These are phyloP conservation scores for Rhabdomys dilectus DNA, from an alignment of 2,113 vertebrate genomes.

Conservation along the genomic window DNA sequence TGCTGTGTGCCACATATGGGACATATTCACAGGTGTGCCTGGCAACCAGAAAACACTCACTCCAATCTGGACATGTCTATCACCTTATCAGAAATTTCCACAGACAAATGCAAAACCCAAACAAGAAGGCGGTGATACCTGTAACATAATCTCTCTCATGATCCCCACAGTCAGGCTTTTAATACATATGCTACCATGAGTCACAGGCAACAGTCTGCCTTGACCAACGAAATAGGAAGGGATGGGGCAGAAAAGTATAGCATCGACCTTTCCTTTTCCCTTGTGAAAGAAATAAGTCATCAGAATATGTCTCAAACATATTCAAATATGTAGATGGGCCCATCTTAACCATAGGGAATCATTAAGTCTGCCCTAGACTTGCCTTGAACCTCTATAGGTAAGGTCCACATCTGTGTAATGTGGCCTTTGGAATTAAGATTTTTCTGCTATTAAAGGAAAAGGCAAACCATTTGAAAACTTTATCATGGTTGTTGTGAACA, in stretches of 20 bases:
- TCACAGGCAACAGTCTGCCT: neutral
- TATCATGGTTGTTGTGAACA: neutral
- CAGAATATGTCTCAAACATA: neutral
- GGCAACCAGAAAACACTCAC: neutral
- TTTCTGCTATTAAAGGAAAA: neutral
- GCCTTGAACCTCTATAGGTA: neutral
- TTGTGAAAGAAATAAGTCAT: neutral
- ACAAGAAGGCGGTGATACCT: neutral
- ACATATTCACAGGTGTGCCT: fast-evolving
- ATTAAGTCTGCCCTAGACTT: neutral
- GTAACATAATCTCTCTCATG: neutral
- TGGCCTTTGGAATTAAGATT: neutral
- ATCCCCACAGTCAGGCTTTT: neutral
- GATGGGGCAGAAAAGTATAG: neutral
- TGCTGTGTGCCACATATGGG: neutral
- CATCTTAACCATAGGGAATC: neutral
- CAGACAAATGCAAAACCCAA: neutral
- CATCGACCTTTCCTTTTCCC: neutral
- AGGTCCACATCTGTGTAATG: neutral
- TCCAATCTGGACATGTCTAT: too few relatives aligned
- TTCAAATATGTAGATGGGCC: neutral
- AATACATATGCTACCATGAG: neutral
- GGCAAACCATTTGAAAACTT: neutral
- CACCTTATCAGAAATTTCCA: neutral
- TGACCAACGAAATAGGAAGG: neutral